Conservation (phyloP, 2,113 vertebrate species). For the Archilochus colubris region DNA sequence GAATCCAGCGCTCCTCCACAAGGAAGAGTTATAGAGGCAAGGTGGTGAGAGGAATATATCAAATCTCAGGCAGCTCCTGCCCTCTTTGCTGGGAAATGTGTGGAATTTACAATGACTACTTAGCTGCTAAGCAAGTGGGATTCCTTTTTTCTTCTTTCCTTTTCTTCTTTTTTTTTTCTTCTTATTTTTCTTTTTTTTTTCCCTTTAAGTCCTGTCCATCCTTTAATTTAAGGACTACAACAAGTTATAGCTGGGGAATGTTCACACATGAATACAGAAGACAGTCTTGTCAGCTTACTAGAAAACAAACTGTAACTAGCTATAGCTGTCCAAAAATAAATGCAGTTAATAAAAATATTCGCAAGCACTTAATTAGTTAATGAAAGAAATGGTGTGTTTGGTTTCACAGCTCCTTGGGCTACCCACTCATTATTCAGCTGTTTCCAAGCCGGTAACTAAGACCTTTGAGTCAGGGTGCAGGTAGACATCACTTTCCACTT, state of each 20-base stretch:
- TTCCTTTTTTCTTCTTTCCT: background rate
- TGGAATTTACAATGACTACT: constrained; percentile 52
- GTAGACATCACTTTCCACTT: background rate
- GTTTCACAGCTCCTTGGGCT: background rate
- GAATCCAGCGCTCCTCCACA: constrained; percentile 44
- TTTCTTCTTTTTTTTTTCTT: background rate
- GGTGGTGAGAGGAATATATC: constrained; percentile 63
- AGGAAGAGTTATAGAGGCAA: constrained; percentile 60
- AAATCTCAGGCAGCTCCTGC: constrained; percentile 38
- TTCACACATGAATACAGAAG: background rate
- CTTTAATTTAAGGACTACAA: background rate
- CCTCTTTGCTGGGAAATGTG: constrained; percentile 33
- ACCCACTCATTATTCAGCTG: background rate
- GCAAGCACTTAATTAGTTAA: background rate
- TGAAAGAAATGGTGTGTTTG: background rate
- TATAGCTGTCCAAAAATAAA: constrained; percentile 11
- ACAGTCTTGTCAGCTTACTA: background rate
- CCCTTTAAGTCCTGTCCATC: background rate
- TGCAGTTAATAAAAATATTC: background rate
- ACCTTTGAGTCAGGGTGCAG: background rate
- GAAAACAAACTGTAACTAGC: background rate
- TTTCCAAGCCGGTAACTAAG: background rate
- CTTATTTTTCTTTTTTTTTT: background rate
- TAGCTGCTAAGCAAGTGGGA: constrained; percentile 1
- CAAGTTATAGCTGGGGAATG: background rate